Percentiles rank a stretch among this genome's conserved stretches.
These are phyloP conservation scores for Leptodirus hochenwartii DNA, from an alignment of 2,888 invertebrate genomes.

Conservation along the genomic window DNA sequence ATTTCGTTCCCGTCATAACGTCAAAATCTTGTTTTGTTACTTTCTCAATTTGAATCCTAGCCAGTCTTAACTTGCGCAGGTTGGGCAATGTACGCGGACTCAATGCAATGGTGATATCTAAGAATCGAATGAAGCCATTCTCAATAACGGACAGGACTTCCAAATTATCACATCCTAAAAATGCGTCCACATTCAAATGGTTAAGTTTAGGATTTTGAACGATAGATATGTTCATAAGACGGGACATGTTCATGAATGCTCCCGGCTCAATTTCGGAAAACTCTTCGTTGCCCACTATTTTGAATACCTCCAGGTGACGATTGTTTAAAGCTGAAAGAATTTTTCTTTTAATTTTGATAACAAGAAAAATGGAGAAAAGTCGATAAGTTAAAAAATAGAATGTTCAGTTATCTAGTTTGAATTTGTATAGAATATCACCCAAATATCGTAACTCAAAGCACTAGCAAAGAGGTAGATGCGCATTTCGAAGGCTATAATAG, in stretches of 20 bases:
- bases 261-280: constrained; percentile 31
- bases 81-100: constrained; percentile 28
- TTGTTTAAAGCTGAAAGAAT: constrained; percentile 27
- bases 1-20: constrained; percentile 27
- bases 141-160: constrained; percentile 32
- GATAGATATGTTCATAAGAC: constrained; percentile 33
- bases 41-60: constrained; percentile 32
- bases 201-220: constrained; percentile 33
- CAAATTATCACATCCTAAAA: constrained; percentile 33
- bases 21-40: constrained; percentile 29
- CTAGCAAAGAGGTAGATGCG: too few relatives aligned
- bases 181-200: constrained; percentile 27
- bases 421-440: too few relatives aligned
- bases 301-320: constrained; percentile 26
- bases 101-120: constrained; percentile 28
- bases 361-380: too few relatives aligned
- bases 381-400: too few relatives aligned
- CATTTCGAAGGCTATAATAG: too few relatives aligned
- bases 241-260: constrained; percentile 29
- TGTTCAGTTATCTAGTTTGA: too few relatives aligned
- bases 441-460: too few relatives aligned
- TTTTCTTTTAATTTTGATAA: constrained; percentile 20
- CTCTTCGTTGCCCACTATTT: constrained; percentile 35
- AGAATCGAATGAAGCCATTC: constrained; percentile 32
- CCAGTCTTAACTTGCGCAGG: constrained; percentile 30